Base-by-base conservation (phyloP, 2,797 vertebrate species). In the Limnodromus scolopaceus region DNA sequence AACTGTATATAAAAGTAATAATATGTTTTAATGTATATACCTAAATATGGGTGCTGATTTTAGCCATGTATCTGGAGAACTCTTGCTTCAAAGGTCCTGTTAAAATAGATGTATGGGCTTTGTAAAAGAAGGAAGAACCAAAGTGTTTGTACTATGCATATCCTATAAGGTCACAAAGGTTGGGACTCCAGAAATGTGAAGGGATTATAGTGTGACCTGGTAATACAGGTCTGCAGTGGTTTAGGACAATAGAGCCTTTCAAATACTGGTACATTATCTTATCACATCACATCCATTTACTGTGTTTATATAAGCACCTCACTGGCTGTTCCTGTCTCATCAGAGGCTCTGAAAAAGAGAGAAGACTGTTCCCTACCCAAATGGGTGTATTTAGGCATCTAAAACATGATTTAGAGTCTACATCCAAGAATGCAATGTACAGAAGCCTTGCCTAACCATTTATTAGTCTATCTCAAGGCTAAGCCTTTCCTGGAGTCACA, bases 41-140 rank as follows among this genome's bases (percentile, higher is more conserved):
- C 30, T 72, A 64, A 68, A 48, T 78, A 28, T 6, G 12, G 51
- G 12, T 48, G 46, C 24, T 75, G 17, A 36, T 84, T 38, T 68
- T 81, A 84, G 38, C 39, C 30, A 36, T 0, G 0, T 39, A 13
- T 34, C 9, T 70, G 19, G 12, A 36, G 17, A 89, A 63, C 24
- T 89, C 69, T 39, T 7, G 1, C 25, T 54, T 72, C 45, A 28
- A 53, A 82, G 25, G 36, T 49, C 12, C 20, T 58, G 9, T 60
- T 77, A 63, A 86, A 90, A 57, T 41, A 81, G 8, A 13, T 15
- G 1, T 15, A 24, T 19, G 12, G 60, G 32, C 83, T 88, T 75
- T 78, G 15, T 90, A 68, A 71, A 93, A 64, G 36, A 39, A 45
- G 63, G 46, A 85, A 91, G 84, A 95, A 69, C 23, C 7, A 72